Evolutionary conservation across 2,797 vertebrate species (phyloP), one percentile per base, ranked within the genome.

Genomic region (Xenopus petersii): DNA sequence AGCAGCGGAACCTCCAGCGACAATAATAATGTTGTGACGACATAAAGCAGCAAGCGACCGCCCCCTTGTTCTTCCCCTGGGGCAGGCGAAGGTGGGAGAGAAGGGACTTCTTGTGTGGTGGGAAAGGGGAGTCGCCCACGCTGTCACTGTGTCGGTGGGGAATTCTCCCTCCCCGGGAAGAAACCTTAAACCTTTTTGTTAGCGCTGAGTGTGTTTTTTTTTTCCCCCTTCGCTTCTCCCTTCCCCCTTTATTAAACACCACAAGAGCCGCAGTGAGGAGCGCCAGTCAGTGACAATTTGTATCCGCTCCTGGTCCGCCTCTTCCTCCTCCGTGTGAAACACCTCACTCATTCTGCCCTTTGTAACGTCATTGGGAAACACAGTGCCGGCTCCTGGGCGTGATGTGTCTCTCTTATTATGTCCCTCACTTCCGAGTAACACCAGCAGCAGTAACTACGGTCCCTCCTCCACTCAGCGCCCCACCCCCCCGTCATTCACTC

Each of bases 91-190:
- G 51, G 66, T 24, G 56, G 68, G 75, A 64, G 58, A 17, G 64
- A 67, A 67, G 70, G 71, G 66, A 60, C 76, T 68, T 77, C 75
- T 77, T 77, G 75, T 77, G 75, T 73, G 75, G 75, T 64, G 75
- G 70, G 75, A 59, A 73, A 69, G 64, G 71, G 71, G 71, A 48
- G 71, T 64, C 26, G 26, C 26, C 26, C 26, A 30, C 26, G 26
- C 26, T 30, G 26, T 30, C 48, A 64, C 48, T 62, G 71, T 42
- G 71, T 70, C 56, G 54, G 66, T 64, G 71, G 76, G 76, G 76
- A 49, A 69, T 73, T 78, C 71, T 73, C 64, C 58, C 36, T 73
- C 64, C 65, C 59, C 65, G 21, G 46, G 58, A 72, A 68, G 75
- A 68, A 73, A 77, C 58, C 58, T 77, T 71, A 66, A 30, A 59